Base-by-base conservation (phyloP, 2,113 vertebrate genomes). In the Myotis lucifugus region DNA sequence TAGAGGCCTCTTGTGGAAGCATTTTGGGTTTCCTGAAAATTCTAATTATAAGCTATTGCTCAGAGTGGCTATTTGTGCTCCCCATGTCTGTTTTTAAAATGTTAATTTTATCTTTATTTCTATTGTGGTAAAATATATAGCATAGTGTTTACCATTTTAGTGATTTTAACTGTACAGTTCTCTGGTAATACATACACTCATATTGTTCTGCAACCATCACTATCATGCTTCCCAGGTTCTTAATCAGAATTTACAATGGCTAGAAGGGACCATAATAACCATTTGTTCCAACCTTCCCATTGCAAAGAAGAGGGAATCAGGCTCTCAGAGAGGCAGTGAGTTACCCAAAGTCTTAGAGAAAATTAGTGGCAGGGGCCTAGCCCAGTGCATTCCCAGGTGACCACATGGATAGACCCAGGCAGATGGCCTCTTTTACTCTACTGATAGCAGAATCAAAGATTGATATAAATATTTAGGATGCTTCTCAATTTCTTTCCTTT, bases 41-140 rank as follows among this genome's bases (percentile, higher is more conserved):
- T 95, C 66, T 90, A 88, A 87, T 85, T 91, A 54, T 72, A 54
- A 91, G 69, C 76, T 88, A 13, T 42, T 91, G 52, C 23, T 91
- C 11, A 18, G 37, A 90, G 64, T 89, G 48, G 11, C 48, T 88
- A 21, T 76, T 86, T 96, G 69, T 56, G 8, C 40, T 81, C 79
- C 50, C 34, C 12, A 83, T 50, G 15, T 78, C 79, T 73, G 40
- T 74, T 78, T 82, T 29, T 2, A 87, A 91, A 76, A 46, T 56
- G 14, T 81, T 64, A 19, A 64, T 42, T 64, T 76, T 79, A 70
- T 59, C 34, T 77, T 61, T 78, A 12, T 54, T 85, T 87, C 48
- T 84, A 46, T 32, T 88, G 66, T 69, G 34, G 21, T 27, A 88
- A 76, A 69, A 74, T 70, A 74, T 27, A 34, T 66, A 67, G 5